Base-by-base conservation (phyloP, 2,113 vertebrate genomes). In the Sinocyclocheilus rhinocerous region DNA sequence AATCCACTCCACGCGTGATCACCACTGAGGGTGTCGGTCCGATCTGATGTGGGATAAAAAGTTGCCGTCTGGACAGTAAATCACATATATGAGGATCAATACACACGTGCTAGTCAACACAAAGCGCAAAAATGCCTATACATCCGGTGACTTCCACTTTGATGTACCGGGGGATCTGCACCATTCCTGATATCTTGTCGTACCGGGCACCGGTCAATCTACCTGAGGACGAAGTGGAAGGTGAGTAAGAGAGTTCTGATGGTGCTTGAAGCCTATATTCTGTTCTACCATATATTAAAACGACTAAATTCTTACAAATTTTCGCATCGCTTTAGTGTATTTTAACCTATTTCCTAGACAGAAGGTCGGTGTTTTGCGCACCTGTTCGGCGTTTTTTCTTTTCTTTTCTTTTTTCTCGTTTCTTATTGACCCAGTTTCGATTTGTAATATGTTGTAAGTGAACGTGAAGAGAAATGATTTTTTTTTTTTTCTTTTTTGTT, bases 141-240 rank as follows among this genome's bases (percentile, higher is more conserved):
- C 97, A 98, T 88, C 97, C 97, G 88, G 96, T 98, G 91, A 98
- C 97, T 93, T 97, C 97, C 94, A 97, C 96, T 85, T 92, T 99
- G 93, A 99, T 99, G 97, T 99, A 99, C 95, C 95, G 97, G 94
- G 97, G 97, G 85, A 96, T 98, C 91, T 99, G 97, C 95, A 98
- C 97, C 90, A 96, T 98, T 92, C 97, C 97, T 82, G 97, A 96
- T 92, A 95, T 98, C 91, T 96, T 97, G 90, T 90, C 94, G 81
- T 96, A 94, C 95, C 96, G 94, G 93, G 92, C 93, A 91, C 97
- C 87, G 79, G 95, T 98, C 84, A 97, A 97, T 90, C 97, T 98
- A 87, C 97, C 97, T 16, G 97, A 98, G 91, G 97, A 98, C 93
- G 97, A 98, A 90, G 95, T 98, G 88, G 97, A 98, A 96, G 97